Conservation (phyloP, 1,140 invertebrate species). For the Neotoxoptera formosana region DNA sequence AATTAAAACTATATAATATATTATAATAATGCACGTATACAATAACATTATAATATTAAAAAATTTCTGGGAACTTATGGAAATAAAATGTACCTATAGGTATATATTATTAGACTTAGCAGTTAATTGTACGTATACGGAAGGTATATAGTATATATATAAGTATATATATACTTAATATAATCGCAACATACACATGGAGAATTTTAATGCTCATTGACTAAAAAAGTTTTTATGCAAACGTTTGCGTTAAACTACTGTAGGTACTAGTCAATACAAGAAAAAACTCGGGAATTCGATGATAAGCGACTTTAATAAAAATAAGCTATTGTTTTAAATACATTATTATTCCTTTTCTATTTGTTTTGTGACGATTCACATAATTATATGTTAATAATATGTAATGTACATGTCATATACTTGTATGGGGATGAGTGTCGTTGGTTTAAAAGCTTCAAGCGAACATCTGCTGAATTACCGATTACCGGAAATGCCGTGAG, state of each 20-base stretch:
- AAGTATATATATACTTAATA: neutral
- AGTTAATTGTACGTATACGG: neutral
- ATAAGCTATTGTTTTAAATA: neutral
- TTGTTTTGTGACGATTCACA: neutral
- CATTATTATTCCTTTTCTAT: neutral
- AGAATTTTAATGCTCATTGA: neutral
- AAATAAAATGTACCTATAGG: neutral
- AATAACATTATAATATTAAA: neutral
- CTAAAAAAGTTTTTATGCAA: conserved; percentile 1
- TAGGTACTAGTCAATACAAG: neutral
- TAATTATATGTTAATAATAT: neutral
- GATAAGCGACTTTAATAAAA: neutral
- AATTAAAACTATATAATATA: neutral
- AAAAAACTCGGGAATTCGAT: neutral
- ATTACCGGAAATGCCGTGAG: conserved; percentile 24
- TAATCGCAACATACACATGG: neutral
- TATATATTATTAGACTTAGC: neutral
- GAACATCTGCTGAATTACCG: conserved; percentile 35
- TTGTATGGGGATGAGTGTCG: neutral
- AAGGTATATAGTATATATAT: neutral
- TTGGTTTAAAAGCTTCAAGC: neutral
- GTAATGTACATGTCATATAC: neutral
- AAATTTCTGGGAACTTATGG: neutral
- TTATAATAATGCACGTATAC: neutral
- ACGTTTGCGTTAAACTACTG: neutral